Evolutionary conservation across 1,140 invertebrate genomes (phyloP), one percentile per base, ranked within the genome.

Genomic region (Teleogryllus occipitalis): DNA sequence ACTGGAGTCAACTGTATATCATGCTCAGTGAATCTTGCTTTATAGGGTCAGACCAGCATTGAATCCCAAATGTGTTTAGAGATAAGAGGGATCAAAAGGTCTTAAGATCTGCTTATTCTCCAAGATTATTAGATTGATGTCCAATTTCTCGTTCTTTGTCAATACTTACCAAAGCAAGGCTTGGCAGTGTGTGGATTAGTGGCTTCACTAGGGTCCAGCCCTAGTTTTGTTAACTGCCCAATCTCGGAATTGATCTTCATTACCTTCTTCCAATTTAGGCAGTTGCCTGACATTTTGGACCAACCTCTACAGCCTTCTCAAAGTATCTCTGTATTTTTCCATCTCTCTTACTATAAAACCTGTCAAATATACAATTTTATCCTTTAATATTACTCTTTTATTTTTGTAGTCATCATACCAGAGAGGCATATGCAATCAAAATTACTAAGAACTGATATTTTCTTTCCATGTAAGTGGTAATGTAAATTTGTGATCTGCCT

Each of bases 131-230:
- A 22, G 8, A 75, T 75, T 27, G n/a, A n/a, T 8, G 49, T 54
- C 49, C 8, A 54, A 54, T 15, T 15, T 8, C 15, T 54, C 15
- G 49, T 54, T 54, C 49, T 54, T 54, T 15, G 15, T 15, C 8
- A 76, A 75, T 81, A 93, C 93, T 94, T 88, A 96, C 94, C 87
- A 89, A 91, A 96, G 85, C 95, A 90, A 22, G 97, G 93, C 86
- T 98, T 98, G 76, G 97, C 97, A n/a, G 94, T 94, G 84, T 98
- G 96, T 85, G 96, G 95, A 85, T 95, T 95, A 54, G 97, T 98
- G 79, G 96, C 92, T 85, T 98, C 95, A 73, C 96, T 98, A 8
- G 98, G 96, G 96, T 27, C 97, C 97, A 76, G 92, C 92, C 74
- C 98, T 98, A 54, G 97, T 98, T 87, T 98, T 98, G 87, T 99